Base-by-base conservation (phyloP, 2,113 vertebrate genomes). In the Notothenia rossii region DNA sequence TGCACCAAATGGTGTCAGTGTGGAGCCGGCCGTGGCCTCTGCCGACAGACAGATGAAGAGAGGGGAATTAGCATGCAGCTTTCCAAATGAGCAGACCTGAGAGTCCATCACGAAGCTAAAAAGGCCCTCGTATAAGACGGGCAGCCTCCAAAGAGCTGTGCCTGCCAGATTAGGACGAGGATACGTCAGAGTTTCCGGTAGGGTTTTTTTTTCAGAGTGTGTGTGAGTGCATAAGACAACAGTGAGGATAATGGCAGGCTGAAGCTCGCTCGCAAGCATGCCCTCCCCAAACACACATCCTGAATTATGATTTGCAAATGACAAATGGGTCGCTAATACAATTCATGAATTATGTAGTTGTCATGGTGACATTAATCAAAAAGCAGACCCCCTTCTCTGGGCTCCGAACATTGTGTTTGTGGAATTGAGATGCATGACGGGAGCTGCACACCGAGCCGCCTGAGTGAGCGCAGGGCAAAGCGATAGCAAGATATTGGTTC, bases 261-360 rank as follows among this genome's bases (percentile, higher is more conserved):
- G 63, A 22, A n/a, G 75, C 64, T 77, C 43, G 43, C 67, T 77
- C 75, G 65, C 17, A 59, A 82, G 76, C 85, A 67, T 56, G 78
- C 79, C 70, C 69, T 86, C 88, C 83, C 75, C 78, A 83, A 81
- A 88, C 77, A 73, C 78, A 86, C 82, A 89, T 71, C 84, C 84
- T 89, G 83, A 95, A 94, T 94, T 89, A 92, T 88, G 93, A 93
- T 93, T 94, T 86, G 91, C 86, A 90, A 90, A 93, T 92, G 93
- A 95, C 91, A 94, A 95, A 94, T 94, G 91, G 91, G 90, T 87
- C 68, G 64, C 94, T 94, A 95, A 95, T 93, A 92, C 92, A 93
- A 93, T 92, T 93, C 94, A 94, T 94, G 93, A 94, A 94, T 95
- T 95, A 94, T 94, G 92, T 91, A 94, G 94, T 94, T 93, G 93